Percentiles rank a stretch among this genome's conserved stretches.
Conservation (phyloP, 2,888 invertebrate genomes). For the Unio delphinus region DNA sequence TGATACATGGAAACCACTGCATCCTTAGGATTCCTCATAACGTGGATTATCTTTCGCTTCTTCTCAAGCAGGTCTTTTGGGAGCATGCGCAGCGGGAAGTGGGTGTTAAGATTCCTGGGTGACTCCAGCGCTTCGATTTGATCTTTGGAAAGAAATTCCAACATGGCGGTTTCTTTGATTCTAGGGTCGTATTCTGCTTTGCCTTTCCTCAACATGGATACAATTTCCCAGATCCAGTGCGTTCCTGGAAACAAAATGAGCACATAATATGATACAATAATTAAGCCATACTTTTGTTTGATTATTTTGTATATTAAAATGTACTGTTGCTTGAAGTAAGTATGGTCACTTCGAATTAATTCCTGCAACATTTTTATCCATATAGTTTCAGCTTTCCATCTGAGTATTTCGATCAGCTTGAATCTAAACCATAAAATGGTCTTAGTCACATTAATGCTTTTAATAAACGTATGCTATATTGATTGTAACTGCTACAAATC, state of each 20-base stretch:
- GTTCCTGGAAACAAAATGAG: slow-evolving; percentile 3
- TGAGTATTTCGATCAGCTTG: too few species aligned
- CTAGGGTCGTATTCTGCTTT: slow-evolving; percentile 4
- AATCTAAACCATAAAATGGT: too few species aligned
- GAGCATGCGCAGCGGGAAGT: slow-evolving; percentile 2
- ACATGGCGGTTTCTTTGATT: slow-evolving; percentile 3
- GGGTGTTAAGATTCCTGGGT: slow-evolving; percentile 9
- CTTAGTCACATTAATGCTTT: too few species aligned
- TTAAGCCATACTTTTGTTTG: too few species aligned
- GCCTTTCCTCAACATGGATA: slow-evolving; percentile 9
- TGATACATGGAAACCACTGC: slow-evolving; percentile 7
- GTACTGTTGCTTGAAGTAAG: too few species aligned
- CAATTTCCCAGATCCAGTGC: slow-evolving; percentile 15
- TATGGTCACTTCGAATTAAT: too few species aligned
- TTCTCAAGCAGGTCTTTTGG: slow-evolving; percentile 11
- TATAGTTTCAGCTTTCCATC: too few species aligned
- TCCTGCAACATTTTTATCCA: too few species aligned
- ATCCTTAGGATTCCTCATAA: slow-evolving; percentile 16
- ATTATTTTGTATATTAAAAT: too few species aligned
- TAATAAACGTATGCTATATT: too few species aligned
- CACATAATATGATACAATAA: too few species aligned
- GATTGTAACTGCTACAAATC: too few species aligned
- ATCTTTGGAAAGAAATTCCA: slow-evolving; percentile 9
- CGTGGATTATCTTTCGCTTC: slow-evolving; percentile 5
- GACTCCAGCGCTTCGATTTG: slow-evolving; percentile 5